Base-by-base conservation (phyloP, 2,113 vertebrate genomes). In the Scophthalmus maximus region DNA sequence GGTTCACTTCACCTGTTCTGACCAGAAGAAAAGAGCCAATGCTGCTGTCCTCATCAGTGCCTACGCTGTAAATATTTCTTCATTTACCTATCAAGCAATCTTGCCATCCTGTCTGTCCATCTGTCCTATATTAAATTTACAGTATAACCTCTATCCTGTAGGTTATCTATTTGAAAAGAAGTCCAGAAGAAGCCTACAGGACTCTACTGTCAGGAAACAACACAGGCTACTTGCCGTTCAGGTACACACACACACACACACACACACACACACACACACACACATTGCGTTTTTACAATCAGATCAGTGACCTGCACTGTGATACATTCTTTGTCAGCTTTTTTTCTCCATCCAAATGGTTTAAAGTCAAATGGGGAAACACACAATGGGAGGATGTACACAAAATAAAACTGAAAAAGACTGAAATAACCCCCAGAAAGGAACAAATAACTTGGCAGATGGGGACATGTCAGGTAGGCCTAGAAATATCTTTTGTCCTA, bases 141-240 rank as follows among this genome's bases (percentile, higher is more conserved):
- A 30, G 1, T 0, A 1, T 23, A 3, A 30, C 52, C 3, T 57
- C 25, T 36, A 1, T 17, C 17, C 4, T 44, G 8, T 78, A 98
- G 97, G 94, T 98, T 8, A 95, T 97, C 86, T 96, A 96, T 84
- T 76, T 98, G 89, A 98, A 95, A 89, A 97, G 95, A 91, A 95
- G 95, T 49, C 96, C 97, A 72, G 96, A 98, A 88, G 96, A 98
- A 78, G 93, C 91, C 70, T 96, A 97, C 90, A 89, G 94, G 81
- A 91, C 81, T 0, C 95, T 98, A 65, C 73, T 96, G 12, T 94
- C 95, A 71, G 95, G 95, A 78, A 94, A 94, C 81, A 95, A 89
- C 69, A 85, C 95, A 18, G 93, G 92, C 1, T 98, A 96, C 84
- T 89, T 98, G 89, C 94, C 95, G 1, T 98, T 97, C 93, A 97